Evolutionary conservation across 92 coral and sea anemone genomes (phyloP), one percentile per base, ranked within the genome.

Genomic region (Diadumene lineata): DNA sequence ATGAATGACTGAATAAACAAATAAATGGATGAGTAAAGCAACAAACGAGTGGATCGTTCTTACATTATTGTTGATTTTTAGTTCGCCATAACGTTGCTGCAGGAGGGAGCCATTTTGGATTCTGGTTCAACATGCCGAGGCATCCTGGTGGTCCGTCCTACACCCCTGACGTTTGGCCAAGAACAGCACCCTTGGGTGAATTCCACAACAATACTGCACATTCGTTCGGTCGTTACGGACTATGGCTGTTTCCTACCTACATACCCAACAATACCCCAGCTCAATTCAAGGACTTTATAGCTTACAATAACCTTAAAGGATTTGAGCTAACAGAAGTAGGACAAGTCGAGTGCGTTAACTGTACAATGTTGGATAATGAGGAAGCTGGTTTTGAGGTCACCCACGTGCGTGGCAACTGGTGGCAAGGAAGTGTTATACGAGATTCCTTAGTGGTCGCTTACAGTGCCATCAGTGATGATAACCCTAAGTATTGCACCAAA

Each of bases 101-200:
- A 0, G 94, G 92, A 23, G 98, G 98, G 24, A 89, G 94, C 56
- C 98, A 92, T 38, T 91, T 86, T 68, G 98, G 98, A 2, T 92
- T 83, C 80, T 92, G 98, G 98, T 92, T 86, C 84, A 90, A 92
- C 80, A 69, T 93, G 80, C 94, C 92, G 9, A 66, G 50, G 19
- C 87, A 89, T 65, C 98, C 98, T 29, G 98, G 94, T 48, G 98
- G 98, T 1, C 98, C 96, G 15, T 93, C 98, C 26, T 93, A 84
- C 60, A 86, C 98, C 10, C 79, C 87, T 27, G 75, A 87, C 6
- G 98, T 93, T 32, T 93, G 98, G 77, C 96, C 98, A 11, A 79
- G 87, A 43, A 78, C 82, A 25, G 74, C 84, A 23, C 96, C 92
- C 6, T 81, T 93, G 66, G 86, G 87, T 26, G 96, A 90, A 75